These are phyloP conservation scores for Melanotaenia pygmaea DNA, from an alignment of 2,797 vertebrate species.

Conservation along the genomic window DNA sequence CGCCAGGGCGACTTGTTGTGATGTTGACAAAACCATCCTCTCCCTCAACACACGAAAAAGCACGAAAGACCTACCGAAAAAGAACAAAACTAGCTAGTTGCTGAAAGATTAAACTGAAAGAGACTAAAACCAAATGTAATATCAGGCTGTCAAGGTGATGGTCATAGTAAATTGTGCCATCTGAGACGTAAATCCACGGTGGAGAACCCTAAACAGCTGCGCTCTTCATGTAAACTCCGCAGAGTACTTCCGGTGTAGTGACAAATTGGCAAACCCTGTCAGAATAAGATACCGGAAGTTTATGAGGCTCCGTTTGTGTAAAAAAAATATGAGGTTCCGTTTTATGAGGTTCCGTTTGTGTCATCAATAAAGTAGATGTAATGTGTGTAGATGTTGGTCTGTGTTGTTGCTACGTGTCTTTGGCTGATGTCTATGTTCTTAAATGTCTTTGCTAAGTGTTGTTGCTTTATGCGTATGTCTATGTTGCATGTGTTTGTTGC, in stretches of 20 bases:
- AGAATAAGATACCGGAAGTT: too few relatives aligned
- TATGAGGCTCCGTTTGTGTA: too few relatives aligned
- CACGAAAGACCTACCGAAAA: background rate
- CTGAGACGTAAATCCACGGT: background rate
- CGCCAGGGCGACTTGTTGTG: slow-evolving; percentile 83
- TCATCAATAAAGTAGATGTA: too few relatives aligned
- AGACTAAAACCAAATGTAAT: background rate
- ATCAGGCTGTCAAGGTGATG: background rate
- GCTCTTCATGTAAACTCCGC: background rate
- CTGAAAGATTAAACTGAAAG: accelerated
- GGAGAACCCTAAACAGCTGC: background rate
- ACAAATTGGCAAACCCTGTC: too few relatives aligned
- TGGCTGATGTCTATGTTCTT: too few relatives aligned
- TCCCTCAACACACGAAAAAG: background rate
- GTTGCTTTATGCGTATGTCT: too few relatives aligned
- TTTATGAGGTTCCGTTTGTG: too few relatives aligned
- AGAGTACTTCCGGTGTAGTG: background rate
- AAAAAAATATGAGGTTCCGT: too few relatives aligned
- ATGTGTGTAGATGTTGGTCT: too few relatives aligned
- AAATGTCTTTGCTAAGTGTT: too few relatives aligned
- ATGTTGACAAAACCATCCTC: slow-evolving; percentile 81
- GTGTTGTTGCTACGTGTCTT: too few relatives aligned
- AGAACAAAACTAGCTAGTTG: background rate
- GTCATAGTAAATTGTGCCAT: background rate
- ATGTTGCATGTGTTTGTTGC: too few relatives aligned